Evolutionary conservation across 2,888 invertebrate species (phyloP), one percentile per base, ranked within the genome.

Genomic region (Tenthredo amoena): DNA sequence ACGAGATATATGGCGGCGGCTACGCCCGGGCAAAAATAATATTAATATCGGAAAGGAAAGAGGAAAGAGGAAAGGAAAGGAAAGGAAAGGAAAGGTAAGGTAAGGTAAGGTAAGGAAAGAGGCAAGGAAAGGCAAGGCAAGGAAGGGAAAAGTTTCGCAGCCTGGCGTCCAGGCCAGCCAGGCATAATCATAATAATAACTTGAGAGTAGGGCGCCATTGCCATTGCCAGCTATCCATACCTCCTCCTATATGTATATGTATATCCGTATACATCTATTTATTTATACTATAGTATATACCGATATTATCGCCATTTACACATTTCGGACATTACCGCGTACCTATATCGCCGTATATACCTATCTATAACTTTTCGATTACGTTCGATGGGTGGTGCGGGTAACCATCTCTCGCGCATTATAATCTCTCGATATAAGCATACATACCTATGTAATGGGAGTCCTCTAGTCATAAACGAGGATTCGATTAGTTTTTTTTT

Each of bases 21-120:
- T 93, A 92, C 91, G 92, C 92, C 92, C 93, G 93, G 92, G 93
- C 92, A 93, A 92, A 93, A 93, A 93, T 93, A 93, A 93, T 92
- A 93, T 93, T 93, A 93, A 93, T 92, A 93, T 93, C 92, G 92
- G 92, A 92, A 92, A 92, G 92, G 92, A 92, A 92, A 92, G 92
- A 92, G 92, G 92, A 93, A 83, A 93, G 7, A n/a, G 12, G 43
- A 43, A 43, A 43, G 43, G 12, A 10, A 10, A 12, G 12, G n/a
- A n/a, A n/a, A n/a, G 55, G 55, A 15, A 47, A 55, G n/a, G 50
- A 0, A 50, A 50, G 50, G 50, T 0, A 43, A 9, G 43, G 12
- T 0, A 50, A 55, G 55, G 55, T 6, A 7, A 55, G 55, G n/a
- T n/a, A 55, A 55, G 55, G 55, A 55, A 55, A 55, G 55, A n/a